A percentile compares a stretch with the other conserved stretches of the same genome.
These are phyloP conservation scores for Araneus ventricosus DNA, from an alignment of 1,140 invertebrate genomes.

Conservation along the genomic window DNA sequence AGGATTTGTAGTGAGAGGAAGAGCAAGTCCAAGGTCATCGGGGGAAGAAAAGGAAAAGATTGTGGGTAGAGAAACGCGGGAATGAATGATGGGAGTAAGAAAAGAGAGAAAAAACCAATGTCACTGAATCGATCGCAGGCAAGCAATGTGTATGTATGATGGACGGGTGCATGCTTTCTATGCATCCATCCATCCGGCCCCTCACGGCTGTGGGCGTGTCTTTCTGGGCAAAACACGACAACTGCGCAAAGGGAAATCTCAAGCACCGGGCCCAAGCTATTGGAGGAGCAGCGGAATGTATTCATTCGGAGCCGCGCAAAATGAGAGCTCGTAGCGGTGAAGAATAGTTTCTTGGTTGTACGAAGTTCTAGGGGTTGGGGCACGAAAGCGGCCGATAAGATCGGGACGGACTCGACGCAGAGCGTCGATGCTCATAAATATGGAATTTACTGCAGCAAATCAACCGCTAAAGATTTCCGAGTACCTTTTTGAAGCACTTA, in stretches of 20 bases:
- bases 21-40: conserved; percentile 59
- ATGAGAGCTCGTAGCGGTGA: not conserved
- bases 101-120: conserved; percentile 41
- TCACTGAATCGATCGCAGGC: conserved; percentile 48
- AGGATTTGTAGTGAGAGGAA: conserved; percentile 49
- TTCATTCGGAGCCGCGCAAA: conserved; percentile 32
- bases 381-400: not conserved
- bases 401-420: not conserved
- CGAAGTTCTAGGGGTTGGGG: not conserved
- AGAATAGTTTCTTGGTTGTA: not conserved
- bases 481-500: no score
- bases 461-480: not conserved
- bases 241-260: not conserved
- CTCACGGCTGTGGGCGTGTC: conserved; percentile 17
- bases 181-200: not conserved
- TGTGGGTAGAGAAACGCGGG: conserved; percentile 23
- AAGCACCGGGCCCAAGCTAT: not conserved
- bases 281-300: conserved; percentile 22
- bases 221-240: conserved; percentile 8
- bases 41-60: conserved; percentile 14
- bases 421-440: not conserved
- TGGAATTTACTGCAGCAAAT: not conserved
- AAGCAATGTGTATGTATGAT: conserved; percentile 36
- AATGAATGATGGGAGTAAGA: conserved; percentile 55
- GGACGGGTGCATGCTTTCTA: conserved; percentile 38